A percentile compares a stretch with the other conserved stretches of the same genome.
Evolutionary conservation across 2,113 vertebrate species (phyloP).

Genomic region (Cynoglossus semilaevis): DNA sequence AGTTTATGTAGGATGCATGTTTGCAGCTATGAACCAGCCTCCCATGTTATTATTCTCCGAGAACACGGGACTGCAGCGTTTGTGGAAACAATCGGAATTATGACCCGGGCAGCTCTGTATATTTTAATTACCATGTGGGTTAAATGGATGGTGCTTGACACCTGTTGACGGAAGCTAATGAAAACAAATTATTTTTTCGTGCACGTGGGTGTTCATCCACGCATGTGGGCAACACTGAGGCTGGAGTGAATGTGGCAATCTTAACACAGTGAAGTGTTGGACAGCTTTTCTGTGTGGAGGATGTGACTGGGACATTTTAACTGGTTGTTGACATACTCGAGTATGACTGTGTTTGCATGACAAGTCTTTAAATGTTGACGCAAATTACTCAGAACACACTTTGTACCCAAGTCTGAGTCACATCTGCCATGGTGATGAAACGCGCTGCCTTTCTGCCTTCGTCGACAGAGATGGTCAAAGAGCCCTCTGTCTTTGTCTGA

Average conservation of each 20-base stretch:
- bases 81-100: no score
- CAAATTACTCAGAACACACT: constrained; percentile 47
- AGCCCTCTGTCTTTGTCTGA: constrained; percentile 17
- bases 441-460: constrained; percentile 17
- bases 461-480: constrained; percentile 43
- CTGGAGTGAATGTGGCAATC: not conserved
- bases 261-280: not conserved
- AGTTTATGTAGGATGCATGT: no score
- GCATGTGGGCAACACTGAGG: not conserved
- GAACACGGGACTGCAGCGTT: no score
- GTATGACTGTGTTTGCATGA: constrained; percentile 34
- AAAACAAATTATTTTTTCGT: no score
- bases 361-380: constrained; percentile 36
- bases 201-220: no score
- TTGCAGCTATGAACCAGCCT: no score
- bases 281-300: not conserved
- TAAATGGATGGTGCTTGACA: no score
- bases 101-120: no score
- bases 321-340: constrained; percentile 18
- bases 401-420: constrained; percentile 49
- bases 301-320: constrained; percentile 15
- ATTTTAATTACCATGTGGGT: no score
- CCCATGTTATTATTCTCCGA: no score
- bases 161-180: no score
- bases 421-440: constrained; percentile 33